Conservation (phyloP, 1,140 invertebrate genomes). For the Gonatopus flavifemur region DNA sequence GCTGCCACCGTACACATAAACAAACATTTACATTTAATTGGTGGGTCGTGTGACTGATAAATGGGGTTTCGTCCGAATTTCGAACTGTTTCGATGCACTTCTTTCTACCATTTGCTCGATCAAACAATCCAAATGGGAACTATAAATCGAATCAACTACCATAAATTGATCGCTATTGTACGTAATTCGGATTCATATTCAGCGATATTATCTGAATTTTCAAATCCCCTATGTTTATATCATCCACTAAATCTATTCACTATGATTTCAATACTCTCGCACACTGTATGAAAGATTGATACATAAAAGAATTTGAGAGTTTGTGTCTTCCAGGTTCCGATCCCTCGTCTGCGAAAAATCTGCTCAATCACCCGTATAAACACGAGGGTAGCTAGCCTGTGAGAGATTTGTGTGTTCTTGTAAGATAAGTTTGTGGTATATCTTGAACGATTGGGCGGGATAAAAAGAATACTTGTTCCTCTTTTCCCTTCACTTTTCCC, state of each 20-base stretch:
- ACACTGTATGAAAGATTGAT: too few species aligned
- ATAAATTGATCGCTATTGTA: too few species aligned
- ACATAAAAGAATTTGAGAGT: slow-evolving; percentile 43
- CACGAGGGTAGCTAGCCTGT: slow-evolving; percentile 38
- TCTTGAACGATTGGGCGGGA: slow-evolving; percentile 52
- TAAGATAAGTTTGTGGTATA: slow-evolving; percentile 43
- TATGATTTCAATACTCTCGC: too few species aligned
- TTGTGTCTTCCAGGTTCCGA: slow-evolving; percentile 31
- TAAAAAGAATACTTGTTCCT: slow-evolving; percentile 42
- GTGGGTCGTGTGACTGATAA: slow-evolving; percentile 38
- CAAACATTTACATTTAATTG: slow-evolving; percentile 56
- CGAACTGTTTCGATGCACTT: slow-evolving; percentile 33
- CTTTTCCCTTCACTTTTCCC: slow-evolving; percentile 15
- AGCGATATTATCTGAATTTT: too few species aligned
- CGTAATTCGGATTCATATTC: too few species aligned
- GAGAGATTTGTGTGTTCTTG: slow-evolving; percentile 51
- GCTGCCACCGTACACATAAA: slow-evolving; percentile 46
- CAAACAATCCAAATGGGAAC: too few species aligned
- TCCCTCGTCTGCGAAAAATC: slow-evolving; percentile 39
- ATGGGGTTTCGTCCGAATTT: slow-evolving; percentile 32
- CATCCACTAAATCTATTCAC: slow-evolving; percentile 7
- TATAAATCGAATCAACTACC: too few species aligned
- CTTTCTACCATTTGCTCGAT: too few species aligned
- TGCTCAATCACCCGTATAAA: slow-evolving; percentile 50
- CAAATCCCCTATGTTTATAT: neutral